Base-by-base conservation (phyloP, 1,140 invertebrate species). In the Listronotus bonariensis region DNA sequence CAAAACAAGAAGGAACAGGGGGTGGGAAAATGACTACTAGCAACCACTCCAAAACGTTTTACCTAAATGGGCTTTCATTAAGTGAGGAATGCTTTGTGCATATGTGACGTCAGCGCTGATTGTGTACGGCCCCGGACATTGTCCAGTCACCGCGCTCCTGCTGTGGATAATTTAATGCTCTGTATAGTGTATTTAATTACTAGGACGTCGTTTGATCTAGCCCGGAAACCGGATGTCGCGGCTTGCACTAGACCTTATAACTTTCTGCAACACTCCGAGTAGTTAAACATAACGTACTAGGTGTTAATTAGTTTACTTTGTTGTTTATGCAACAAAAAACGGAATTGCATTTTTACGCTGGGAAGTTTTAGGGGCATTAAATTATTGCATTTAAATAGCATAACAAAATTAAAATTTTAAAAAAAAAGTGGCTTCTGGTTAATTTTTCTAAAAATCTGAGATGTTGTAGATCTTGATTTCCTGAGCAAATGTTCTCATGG, bases 131-230 rank as follows among this genome's bases (percentile, higher is more conserved):
- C 71, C 71, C 68, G 72, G 63, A 74, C 72, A 76, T 71, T 74
- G 72, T 69, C 67, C 59, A 46, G 46, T 15, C 59, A 40, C 51
- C 42, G 20, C 46, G 15, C 54, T 57, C 41, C 58, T 67, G 69
- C 67, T 57, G 67, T 68, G 70, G 72, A 76, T 76, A 75, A 76
- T 75, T 75, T 74, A 76, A 76, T 76, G 71, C 70, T 71, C 71
- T 72, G 73, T 76, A 76, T 76, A 75, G 73, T 74, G 75, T 76
- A 76, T 76, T 76, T 76, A 76, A 76, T 75, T 76, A 76, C 73
- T 66, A 55, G 72, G 59, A 52, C 67, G 70, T 68, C 73, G 75
- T 76, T 76, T 75, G 73, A 75, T 75, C 73, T 75, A 52, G 52
- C 51, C 70, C 70, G 73, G 73, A 56, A 75, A 76, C 73, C 70